A percentile compares a stretch with the other conserved stretches of the same genome.
These are phyloP conservation scores for Stichopus horrens DNA, from an alignment of 53 echinoderm and acorn worm genomes.

Conservation along the genomic window DNA sequence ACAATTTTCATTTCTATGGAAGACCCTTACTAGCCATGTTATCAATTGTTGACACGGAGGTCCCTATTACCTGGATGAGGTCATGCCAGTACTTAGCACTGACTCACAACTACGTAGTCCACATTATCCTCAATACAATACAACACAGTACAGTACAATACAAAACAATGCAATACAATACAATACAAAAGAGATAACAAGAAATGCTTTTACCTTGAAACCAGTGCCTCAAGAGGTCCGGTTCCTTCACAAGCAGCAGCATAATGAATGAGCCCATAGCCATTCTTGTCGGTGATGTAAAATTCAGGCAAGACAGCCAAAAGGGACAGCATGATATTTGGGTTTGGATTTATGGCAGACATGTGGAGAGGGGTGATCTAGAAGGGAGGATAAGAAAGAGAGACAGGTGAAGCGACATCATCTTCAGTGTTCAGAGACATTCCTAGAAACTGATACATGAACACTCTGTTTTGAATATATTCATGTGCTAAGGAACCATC, in stretches of 20 bases:
- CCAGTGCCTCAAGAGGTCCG: slow-evolving; percentile 72
- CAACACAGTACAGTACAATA: not conserved
- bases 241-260: slow-evolving; percentile 73
- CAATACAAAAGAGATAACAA: not conserved
- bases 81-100: too few relatives aligned
- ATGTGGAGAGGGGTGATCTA: slow-evolving; percentile 48
- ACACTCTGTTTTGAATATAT: too few relatives aligned
- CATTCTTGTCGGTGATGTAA: slow-evolving; percentile 39
- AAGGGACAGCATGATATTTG: slow-evolving; percentile 39
- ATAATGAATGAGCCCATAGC: slow-evolving; percentile 39
- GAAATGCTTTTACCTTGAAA: slow-evolving; percentile 52
- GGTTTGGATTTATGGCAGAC: slow-evolving; percentile 47
- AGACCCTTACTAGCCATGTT: too few relatives aligned
- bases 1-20: too few relatives aligned
- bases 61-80: too few relatives aligned
- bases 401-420: too few relatives aligned
- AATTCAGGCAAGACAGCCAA: slow-evolving; percentile 31
- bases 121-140: not conserved
- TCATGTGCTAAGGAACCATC: too few relatives aligned
- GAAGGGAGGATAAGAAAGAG: not conserved
- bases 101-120: too few relatives aligned
- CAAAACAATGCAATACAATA: not conserved
- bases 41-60: too few relatives aligned
- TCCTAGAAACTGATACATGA: too few relatives aligned
- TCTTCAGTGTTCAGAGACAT: too few relatives aligned